Evolutionary conservation across 2,888 invertebrate genomes (phyloP).

Genomic region (Kryphioiulus occultus): DNA sequence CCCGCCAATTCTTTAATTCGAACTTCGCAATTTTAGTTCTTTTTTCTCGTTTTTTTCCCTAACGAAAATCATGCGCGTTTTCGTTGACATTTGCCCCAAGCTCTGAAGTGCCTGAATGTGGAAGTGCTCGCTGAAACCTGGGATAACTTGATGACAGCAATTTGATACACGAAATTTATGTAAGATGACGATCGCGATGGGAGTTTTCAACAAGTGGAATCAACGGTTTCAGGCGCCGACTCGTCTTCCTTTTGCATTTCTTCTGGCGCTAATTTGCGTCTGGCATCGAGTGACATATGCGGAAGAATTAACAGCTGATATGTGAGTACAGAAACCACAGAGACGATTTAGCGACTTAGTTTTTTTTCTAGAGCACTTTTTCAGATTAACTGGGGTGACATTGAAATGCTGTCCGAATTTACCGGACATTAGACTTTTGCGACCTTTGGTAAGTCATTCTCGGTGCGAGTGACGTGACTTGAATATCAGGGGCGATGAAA

Average conservation of each 20-base stretch:
- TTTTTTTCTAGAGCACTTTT: no score
- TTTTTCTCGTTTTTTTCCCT: background rate
- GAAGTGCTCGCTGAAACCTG: background rate
- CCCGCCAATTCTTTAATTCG: background rate
- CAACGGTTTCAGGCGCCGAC: background rate
- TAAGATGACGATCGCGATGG: background rate
- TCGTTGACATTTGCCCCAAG: background rate
- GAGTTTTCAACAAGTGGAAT: conserved; percentile 17
- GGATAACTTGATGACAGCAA: background rate
- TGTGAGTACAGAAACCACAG: background rate
- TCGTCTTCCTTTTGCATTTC: background rate
- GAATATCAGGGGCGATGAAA: background rate
- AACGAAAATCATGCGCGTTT: background rate
- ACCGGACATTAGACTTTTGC: background rate
- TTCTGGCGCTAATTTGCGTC: background rate
- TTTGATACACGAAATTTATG: background rate
- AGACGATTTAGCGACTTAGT: no score
- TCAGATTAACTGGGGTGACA: background rate
- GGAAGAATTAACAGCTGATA: conserved; percentile 31
- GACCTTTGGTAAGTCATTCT: background rate
- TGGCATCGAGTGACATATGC: conserved; percentile 1
- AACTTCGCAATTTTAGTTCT: background rate
- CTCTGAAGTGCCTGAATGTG: background rate
- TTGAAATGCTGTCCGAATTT: background rate
- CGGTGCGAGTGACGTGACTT: background rate